phyloP scores from a whole-genome alignment of 1,140 invertebrate genomes.

The Parapsyche elsis region DNA sequence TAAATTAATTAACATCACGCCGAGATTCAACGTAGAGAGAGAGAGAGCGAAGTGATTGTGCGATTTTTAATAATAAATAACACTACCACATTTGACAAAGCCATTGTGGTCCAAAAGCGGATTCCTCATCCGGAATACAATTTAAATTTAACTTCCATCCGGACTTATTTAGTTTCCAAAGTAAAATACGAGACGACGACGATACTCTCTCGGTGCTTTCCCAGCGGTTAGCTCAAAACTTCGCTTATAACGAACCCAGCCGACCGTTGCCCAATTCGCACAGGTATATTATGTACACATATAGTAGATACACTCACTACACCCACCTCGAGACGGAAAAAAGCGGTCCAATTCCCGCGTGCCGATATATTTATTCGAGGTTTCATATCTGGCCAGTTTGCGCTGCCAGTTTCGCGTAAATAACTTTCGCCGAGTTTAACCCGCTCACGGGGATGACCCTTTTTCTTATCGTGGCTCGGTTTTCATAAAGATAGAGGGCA shows the following conservation, averaged over 20 bases:
- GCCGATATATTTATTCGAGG: not conserved
- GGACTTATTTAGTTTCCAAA: constrained; percentile 16
- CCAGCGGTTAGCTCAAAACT: not conserved
- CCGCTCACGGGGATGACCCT: constrained; percentile 33
- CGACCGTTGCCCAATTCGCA: not conserved
- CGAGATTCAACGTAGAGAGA: not conserved
- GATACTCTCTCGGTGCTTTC: not conserved
- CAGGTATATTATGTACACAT: not conserved
- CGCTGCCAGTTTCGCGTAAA: constrained; percentile 51
- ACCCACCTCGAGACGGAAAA: not conserved
- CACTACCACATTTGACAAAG: not conserved
- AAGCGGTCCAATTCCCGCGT: not conserved
- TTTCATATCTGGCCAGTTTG: constrained; percentile 47
- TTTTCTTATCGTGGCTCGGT: constrained; percentile 50
- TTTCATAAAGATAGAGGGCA: constrained; percentile 43
- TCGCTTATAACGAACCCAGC: not conserved
- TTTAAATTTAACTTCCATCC: constrained; percentile 8
- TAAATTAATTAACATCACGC: not conserved
- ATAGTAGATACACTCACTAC: not conserved
- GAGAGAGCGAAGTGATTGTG: not conserved
- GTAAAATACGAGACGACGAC: constrained; percentile 8
- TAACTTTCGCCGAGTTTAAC: constrained; percentile 43
- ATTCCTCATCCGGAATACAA: not conserved
- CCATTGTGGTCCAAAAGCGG: not conserved
- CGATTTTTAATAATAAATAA: not conserved